Percentiles rank a stretch among this genome's conserved stretches.
phyloP scores from a whole-genome alignment of 2,113 vertebrate genomes.

The Saimiri boliviensis region DNA sequence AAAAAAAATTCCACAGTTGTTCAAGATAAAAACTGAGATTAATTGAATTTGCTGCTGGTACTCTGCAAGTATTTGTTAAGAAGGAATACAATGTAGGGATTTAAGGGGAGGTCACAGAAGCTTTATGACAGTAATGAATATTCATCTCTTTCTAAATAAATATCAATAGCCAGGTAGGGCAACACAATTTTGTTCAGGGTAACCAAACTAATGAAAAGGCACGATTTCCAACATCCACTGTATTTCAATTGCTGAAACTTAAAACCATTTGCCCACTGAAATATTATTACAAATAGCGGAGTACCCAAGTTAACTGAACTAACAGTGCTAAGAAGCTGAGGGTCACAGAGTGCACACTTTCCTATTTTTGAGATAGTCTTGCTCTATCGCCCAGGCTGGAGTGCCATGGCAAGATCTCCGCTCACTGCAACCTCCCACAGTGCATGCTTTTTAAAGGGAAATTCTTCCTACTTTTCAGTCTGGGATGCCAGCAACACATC shows the following conservation, averaged over 20 bases:
- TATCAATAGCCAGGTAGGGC: neutral
- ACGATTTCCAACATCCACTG: neutral
- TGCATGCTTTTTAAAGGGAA: neutral
- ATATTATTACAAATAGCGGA: neutral
- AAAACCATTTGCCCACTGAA: neutral
- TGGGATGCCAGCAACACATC: neutral
- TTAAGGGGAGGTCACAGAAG: neutral
- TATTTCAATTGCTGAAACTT: neutral
- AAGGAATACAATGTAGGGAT: neutral
- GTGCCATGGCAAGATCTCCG: too few relatives aligned
- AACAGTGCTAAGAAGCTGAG: neutral
- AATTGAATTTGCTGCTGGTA: neutral
- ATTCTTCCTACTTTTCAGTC: neutral
- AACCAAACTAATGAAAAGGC: neutral
- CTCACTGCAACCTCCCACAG: too few relatives aligned
- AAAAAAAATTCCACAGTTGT: neutral
- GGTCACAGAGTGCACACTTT: neutral
- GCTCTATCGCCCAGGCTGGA: too few relatives aligned
- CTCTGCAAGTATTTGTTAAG: neutral
- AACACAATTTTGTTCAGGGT: neutral
- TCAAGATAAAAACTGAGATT: neutral
- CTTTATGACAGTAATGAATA: neutral
- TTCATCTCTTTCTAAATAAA: neutral
- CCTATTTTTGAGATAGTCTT: too few relatives aligned
- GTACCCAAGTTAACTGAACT: neutral